Base-by-base conservation (phyloP, 2,888 invertebrate genomes). In the Camponotus fellah region DNA sequence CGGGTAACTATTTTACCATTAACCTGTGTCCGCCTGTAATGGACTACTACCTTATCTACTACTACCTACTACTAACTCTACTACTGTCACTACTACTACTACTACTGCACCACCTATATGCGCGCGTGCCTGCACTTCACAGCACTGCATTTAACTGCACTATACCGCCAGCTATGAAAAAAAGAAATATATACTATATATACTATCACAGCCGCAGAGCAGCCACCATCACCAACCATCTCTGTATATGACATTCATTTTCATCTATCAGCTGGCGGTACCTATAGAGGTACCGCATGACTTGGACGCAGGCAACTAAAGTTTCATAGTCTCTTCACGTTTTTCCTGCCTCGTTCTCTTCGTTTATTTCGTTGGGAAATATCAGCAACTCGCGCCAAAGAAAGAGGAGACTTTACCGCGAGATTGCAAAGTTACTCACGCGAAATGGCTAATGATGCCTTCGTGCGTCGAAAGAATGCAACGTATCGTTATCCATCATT, bases 1-100 rank as follows among this genome's bases (percentile, higher is more conserved):
- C 94, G 94, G 94, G 94, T 94, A 94, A 94, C 93, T 94, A 94
- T 94, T 89, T 92, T 91, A 93, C 92, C 91, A 92, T 92, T 91
- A 92, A 91, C 91, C 88, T 91, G 92, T 92, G 92, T 92, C 92
- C 93, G 93, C 93, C 93, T 92, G 92, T 92, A 93, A 92, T 93
- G 93, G 93, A 93, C 90, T 65, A 83, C 74, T 69, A 84, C 75
- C 75, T 77, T 87, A 84, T 85, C 89, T 87, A 86, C 58, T 89
- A 89, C 87, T 85, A 85, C 85, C 85, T 86, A 85, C 85, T 82
- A 87, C 79, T 84, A 84, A 68, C 80, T 84, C 86, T 86, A 85
- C 82, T 85, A 77, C 76, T 49, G 84, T 79, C 71, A 85, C 68
- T 71, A 85, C 76, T 56, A 82, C 76, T 65, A 81, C 82, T 75